Evolutionary conservation across 2,113 vertebrate genomes (phyloP), one percentile per base, ranked within the genome.

Genomic region (Stigmatopora argus): DNA sequence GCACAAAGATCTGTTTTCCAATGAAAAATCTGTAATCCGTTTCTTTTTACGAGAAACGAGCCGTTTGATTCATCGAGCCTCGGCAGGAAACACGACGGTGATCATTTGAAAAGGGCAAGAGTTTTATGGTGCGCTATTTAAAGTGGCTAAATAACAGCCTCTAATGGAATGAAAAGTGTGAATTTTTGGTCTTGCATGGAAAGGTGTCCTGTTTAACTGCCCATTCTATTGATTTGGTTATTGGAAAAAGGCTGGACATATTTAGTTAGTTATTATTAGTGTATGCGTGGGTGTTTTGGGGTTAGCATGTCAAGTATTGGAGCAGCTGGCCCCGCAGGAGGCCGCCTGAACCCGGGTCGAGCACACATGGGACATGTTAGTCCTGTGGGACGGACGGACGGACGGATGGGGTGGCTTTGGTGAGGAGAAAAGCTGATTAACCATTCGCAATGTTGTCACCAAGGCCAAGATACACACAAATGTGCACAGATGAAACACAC

Each of bases 341-440:
- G 71, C 65, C 21, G 62, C 74, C 73, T 80, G 77, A 80, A 76
- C 66, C 74, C 63, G 21, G 23, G 58, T 76, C 63, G 21, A 23
- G 58, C 78, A 76, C 82, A 82, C 83, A 80, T 58, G 82, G 75
- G 73, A 84, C 82, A 83, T 47, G 74, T 68, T 79, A 80, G 48
- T 88, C 86, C 83, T 80, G 70, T 21, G 85, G 83, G 88, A 88
- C 79, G 70, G 88, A 31, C 2, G 26, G 26, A 31, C 26, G 26
- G 26, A 31, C 26, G 78, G n/a, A n/a, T n/a, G 66, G 76, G 75
- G 75, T 71, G 77, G 57, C 57, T 19, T 60, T 41, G 84, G 83
- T 83, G 74, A 65, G 46, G 38, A 72, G 80, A 45, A 86, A 86
- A 89, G 82, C 77, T 81, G 86, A 91, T 88, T 86, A 88, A 86